Evolutionary conservation across 2,113 vertebrate genomes (phyloP).

Genomic region (Xyliphius kryptos): DNA sequence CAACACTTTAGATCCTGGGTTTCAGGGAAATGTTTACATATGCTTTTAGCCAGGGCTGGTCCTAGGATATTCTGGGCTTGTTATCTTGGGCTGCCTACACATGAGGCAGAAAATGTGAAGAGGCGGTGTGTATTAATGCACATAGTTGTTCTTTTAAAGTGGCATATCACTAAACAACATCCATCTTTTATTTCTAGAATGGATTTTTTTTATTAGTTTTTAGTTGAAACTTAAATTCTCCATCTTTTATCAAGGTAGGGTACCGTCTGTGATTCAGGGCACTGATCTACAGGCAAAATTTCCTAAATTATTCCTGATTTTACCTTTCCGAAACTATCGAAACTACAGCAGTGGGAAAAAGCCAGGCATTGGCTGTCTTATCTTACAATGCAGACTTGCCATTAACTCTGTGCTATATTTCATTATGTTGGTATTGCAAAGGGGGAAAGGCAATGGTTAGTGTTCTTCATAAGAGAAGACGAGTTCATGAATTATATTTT

Average conservation of each 20-base stretch:
- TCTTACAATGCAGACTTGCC: constrained; percentile 42
- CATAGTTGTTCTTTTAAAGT: constrained; percentile 1
- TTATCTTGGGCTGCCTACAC: constrained; percentile 52
- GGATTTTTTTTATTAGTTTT: constrained; percentile 28
- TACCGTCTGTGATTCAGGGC: constrained; percentile 15
- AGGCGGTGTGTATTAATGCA: constrained; percentile 24
- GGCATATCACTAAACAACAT: background rate
- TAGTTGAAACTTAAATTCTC: constrained; percentile 54
- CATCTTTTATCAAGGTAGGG: constrained; percentile 41
- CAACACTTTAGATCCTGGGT: constrained; percentile 41
- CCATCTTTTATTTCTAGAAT: constrained; percentile 22
- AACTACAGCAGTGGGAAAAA: background rate
- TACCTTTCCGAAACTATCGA: background rate
- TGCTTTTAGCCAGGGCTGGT: constrained; percentile 53
- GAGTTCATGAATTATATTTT: too few species aligned
- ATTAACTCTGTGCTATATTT: too few species aligned
- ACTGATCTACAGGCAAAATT: constrained; percentile 4
- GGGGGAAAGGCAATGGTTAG: too few species aligned
- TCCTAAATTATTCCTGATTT: background rate
- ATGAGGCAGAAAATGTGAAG: constrained; percentile 15
- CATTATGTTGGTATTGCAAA: too few species aligned
- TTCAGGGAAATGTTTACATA: constrained; percentile 54
- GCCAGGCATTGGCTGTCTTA: constrained; percentile 3
- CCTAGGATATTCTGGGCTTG: constrained; percentile 52
- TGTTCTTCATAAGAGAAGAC: too few species aligned